A percentile compares a stretch with the other conserved stretches of the same genome.
Conservation (phyloP, 2,888 invertebrate genomes). For the Drosophila lutescens region DNA sequence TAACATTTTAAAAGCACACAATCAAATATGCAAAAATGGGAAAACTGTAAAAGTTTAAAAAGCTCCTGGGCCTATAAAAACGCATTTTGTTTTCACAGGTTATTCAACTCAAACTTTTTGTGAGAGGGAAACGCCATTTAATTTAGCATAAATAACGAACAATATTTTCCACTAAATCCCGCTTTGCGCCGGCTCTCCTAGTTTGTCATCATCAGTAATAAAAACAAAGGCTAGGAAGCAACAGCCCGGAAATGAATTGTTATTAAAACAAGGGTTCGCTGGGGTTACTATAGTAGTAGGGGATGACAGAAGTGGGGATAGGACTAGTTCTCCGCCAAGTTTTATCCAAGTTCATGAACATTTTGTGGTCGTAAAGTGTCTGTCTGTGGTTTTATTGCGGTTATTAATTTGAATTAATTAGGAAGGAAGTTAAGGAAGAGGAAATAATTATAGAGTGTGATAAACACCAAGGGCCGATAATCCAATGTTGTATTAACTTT, state of each 20-base stretch:
- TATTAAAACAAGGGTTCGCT: neutral
- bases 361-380: slow-evolving; percentile 57
- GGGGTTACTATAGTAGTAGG: neutral
- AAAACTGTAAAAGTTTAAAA: neutral
- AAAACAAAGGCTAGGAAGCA: slow-evolving; percentile 17
- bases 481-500: neutral
- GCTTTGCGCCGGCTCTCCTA: neutral
- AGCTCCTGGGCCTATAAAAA: neutral
- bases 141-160: slow-evolving; percentile 31
- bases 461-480: neutral
- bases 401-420: slow-evolving; percentile 69
- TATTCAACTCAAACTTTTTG: neutral
- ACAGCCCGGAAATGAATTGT: slow-evolving; percentile 42
- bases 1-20: neutral
- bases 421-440: neutral
- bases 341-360: slow-evolving; percentile 38
- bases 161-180: slow-evolving; percentile 11
- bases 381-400: slow-evolving; percentile 57
- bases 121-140: slow-evolving; percentile 6
- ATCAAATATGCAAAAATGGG: neutral
- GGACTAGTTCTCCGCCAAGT: neutral
- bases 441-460: slow-evolving; percentile 15
- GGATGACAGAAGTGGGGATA: neutral
- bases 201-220: slow-evolving; percentile 19
- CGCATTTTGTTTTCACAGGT: neutral